These are phyloP conservation scores for Drosophila seguyi DNA, from an alignment of 1,140 invertebrate species.

Conservation along the genomic window DNA sequence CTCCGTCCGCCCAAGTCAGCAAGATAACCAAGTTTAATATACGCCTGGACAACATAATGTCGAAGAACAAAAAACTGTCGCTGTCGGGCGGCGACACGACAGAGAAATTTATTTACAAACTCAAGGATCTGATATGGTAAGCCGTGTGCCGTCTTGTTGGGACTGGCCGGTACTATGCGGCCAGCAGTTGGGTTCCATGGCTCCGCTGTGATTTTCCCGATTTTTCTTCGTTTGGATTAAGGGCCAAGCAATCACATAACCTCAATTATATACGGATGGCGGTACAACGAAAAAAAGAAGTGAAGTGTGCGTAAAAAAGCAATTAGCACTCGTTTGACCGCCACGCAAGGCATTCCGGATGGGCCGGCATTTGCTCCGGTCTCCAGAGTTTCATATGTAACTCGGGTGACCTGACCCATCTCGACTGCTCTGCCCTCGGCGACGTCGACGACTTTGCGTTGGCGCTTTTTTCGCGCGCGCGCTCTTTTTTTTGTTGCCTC, in stretches of 20 bases:
- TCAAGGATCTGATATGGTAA: slow-evolving; percentile 84
- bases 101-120: slow-evolving; percentile 83
- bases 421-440: slow-evolving; percentile 5
- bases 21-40: slow-evolving; percentile 81
- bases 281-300: slow-evolving; percentile 42
- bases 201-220: background rate
- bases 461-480: slow-evolving; percentile 79
- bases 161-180: background rate
- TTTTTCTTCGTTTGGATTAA: background rate
- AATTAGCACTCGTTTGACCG: slow-evolving; percentile 38
- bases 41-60: slow-evolving; percentile 83
- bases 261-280: slow-evolving; percentile 59
- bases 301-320: slow-evolving; percentile 46
- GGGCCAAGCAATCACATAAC: slow-evolving; percentile 63
- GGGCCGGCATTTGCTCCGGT: slow-evolving; percentile 1
- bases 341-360: slow-evolving; percentile 19
- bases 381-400: slow-evolving; percentile 11
- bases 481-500: slow-evolving; percentile 26
- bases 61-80: slow-evolving; percentile 84
- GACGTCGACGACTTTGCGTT: slow-evolving; percentile 67
- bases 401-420: slow-evolving; percentile 6
- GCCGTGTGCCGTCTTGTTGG: slow-evolving; percentile 12
- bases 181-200: background rate
- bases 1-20: slow-evolving; percentile 52
- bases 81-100: slow-evolving; percentile 73